Percentiles rank a stretch among this genome's conserved stretches.
Evolutionary conservation across 2,888 invertebrate species (phyloP).

Genomic region (Dryobotodes eremita): DNA sequence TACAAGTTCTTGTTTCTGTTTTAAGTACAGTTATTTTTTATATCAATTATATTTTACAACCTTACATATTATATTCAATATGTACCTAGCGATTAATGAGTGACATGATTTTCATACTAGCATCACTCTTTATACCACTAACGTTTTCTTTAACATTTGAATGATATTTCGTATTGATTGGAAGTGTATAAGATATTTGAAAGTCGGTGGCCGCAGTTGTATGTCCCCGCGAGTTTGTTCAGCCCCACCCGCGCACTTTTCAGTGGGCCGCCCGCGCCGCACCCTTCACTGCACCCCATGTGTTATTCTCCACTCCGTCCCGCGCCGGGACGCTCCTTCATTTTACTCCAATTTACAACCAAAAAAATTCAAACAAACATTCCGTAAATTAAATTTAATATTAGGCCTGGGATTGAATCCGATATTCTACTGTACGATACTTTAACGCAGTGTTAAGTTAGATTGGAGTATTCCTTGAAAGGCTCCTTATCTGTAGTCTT

Average conservation of each 20-base stretch:
- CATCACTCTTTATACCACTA: neutral
- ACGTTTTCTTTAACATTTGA: neutral
- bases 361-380: slow-evolving; percentile 89
- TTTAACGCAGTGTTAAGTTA: slow-evolving; percentile 43
- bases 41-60: neutral
- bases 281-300: slow-evolving; percentile 88
- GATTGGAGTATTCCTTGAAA: slow-evolving; percentile 50
- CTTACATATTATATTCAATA: neutral
- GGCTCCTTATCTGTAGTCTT: slow-evolving; percentile 62
- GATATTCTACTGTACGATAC: slow-evolving; percentile 38
- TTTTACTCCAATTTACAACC: slow-evolving; percentile 90
- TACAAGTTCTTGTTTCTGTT: slow-evolving; percentile 4
- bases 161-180: slow-evolving; percentile 47
- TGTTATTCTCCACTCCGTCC: slow-evolving; percentile 86
- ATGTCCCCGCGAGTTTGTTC: slow-evolving; percentile 91
- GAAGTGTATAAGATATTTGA: slow-evolving; percentile 64
- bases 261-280: slow-evolving; percentile 88
- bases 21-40: slow-evolving; percentile 16
- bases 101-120: neutral
- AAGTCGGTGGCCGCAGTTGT: slow-evolving; percentile 75
- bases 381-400: slow-evolving; percentile 83
- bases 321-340: slow-evolving; percentile 90
- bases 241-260: slow-evolving; percentile 91
- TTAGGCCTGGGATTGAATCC: slow-evolving; percentile 70
- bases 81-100: neutral